These are phyloP conservation scores for Charaxes varanes DNA, from an alignment of 1,140 invertebrate genomes.

Conservation along the genomic window DNA sequence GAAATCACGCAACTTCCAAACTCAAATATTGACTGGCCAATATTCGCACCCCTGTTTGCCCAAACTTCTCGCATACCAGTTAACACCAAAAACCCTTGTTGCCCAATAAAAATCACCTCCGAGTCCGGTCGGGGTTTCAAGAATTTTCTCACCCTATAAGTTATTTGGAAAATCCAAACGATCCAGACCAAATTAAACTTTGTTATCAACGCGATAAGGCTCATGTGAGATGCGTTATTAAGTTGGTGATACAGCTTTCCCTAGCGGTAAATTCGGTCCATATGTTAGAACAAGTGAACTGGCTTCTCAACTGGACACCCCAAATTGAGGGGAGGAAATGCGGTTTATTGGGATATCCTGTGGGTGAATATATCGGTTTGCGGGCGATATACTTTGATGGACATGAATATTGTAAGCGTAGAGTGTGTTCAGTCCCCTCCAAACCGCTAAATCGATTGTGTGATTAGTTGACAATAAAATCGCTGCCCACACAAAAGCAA, in stretches of 20 bases:
- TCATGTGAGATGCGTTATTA: neutral
- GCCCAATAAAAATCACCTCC: slow-evolving; percentile 60
- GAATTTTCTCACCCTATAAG: slow-evolving; percentile 54
- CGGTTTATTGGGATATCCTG: slow-evolving; percentile 62
- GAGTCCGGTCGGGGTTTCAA: slow-evolving; percentile 59
- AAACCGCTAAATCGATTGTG: too few species aligned
- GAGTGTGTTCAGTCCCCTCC: too few species aligned
- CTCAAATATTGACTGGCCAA: slow-evolving; percentile 31
- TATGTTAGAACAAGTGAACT: slow-evolving; percentile 62
- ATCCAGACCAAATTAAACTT: too few species aligned
- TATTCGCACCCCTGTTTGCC: slow-evolving; percentile 40
- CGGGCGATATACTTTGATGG: too few species aligned
- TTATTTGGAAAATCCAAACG: too few species aligned
- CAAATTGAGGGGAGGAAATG: slow-evolving; percentile 54
- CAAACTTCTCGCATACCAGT: slow-evolving; percentile 42
- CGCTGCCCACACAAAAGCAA: too few species aligned
- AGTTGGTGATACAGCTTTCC: slow-evolving; percentile 15
- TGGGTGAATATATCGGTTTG: slow-evolving; percentile 27
- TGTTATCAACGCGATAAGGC: slow-evolving; percentile 12
- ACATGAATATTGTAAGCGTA: too few species aligned
- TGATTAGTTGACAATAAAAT: too few species aligned
- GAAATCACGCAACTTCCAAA: slow-evolving; percentile 34
- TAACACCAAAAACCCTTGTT: slow-evolving; percentile 52
- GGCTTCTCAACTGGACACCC: slow-evolving; percentile 64
- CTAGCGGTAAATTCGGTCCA: slow-evolving; percentile 50